phyloP scores from a whole-genome alignment of 2,888 invertebrate genomes.

The Acronicta leporina region DNA sequence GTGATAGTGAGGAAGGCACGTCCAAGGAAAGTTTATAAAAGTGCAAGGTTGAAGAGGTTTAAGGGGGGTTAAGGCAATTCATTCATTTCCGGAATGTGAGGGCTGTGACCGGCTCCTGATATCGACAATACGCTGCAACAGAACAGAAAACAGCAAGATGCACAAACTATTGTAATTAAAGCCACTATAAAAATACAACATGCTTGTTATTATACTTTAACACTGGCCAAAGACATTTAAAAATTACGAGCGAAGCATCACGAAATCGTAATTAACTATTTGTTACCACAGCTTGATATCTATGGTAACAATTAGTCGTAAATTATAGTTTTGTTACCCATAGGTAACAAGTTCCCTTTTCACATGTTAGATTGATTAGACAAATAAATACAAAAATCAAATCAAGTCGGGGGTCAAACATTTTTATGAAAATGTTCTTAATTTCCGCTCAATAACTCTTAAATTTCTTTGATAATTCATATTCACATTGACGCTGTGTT shows the following conservation, averaged over 20 bases:
- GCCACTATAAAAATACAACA: constrained; percentile 68
- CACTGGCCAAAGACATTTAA: constrained; percentile 8
- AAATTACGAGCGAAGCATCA: too few relatives aligned
- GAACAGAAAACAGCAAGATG: constrained; percentile 84
- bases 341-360: too few relatives aligned
- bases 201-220: constrained; percentile 62
- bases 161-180: constrained; percentile 79
- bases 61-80: constrained; percentile 66
- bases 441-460: too few relatives aligned
- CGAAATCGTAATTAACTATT: too few relatives aligned
- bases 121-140: constrained; percentile 85
- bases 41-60: constrained; percentile 48
- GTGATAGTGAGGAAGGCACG: constrained; percentile 19
- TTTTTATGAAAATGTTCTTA: too few relatives aligned
- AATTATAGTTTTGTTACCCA: too few relatives aligned
- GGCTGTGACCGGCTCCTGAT: constrained; percentile 79
- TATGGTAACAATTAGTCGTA: too few relatives aligned
- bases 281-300: too few relatives aligned
- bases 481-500: constrained; percentile 42
- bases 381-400: too few relatives aligned
- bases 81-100: constrained; percentile 75
- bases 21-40: constrained; percentile 39
- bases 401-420: too few relatives aligned
- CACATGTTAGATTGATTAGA: too few relatives aligned
- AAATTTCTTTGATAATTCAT: constrained; percentile 5